Evolutionary conservation across 2,888 invertebrate species (phyloP).

Genomic region (Brenthis daphne): DNA sequence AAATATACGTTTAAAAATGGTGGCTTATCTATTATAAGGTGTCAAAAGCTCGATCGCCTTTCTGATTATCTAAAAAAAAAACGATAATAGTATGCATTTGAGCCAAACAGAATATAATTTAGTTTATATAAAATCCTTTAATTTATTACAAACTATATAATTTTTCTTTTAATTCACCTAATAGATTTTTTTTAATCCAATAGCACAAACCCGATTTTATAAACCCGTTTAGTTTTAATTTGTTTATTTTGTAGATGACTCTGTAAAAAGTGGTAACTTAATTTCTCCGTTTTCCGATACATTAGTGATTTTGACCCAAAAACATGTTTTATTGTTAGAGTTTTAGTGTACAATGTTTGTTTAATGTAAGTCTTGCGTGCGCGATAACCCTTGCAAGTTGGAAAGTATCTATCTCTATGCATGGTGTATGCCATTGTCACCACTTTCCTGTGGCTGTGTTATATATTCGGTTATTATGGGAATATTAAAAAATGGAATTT

Average conservation of each 20-base stretch:
- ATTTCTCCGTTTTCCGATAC: conserved; percentile 67
- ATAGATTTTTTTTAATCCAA: conserved; percentile 17
- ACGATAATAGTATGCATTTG: background rate
- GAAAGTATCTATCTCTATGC: conserved; percentile 20
- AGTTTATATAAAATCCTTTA: background rate
- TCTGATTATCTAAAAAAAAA: no score
- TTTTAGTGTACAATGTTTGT: conserved; percentile 49
- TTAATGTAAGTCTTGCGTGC: conserved; percentile 70
- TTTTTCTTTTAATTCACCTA: background rate
- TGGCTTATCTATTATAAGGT: no score
- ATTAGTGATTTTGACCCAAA: conserved; percentile 19
- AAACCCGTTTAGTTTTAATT: conserved; percentile 21
- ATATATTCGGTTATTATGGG: conserved; percentile 7
- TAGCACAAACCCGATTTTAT: conserved; percentile 21
- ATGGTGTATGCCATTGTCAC: conserved; percentile 14
- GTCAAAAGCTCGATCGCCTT: no score
- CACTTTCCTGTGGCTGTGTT: conserved; percentile 10
- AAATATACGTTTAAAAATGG: no score
- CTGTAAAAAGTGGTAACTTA: conserved; percentile 77
- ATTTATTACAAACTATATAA: conserved; percentile 6
- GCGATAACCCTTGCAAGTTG: conserved; percentile 31
- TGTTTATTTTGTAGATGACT: conserved; percentile 47
- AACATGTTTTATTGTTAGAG: conserved; percentile 3
- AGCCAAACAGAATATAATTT: background rate
- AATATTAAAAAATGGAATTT: background rate